These are phyloP conservation scores for Serinus canaria DNA, from an alignment of 2,113 vertebrate species.

Conservation along the genomic window DNA sequence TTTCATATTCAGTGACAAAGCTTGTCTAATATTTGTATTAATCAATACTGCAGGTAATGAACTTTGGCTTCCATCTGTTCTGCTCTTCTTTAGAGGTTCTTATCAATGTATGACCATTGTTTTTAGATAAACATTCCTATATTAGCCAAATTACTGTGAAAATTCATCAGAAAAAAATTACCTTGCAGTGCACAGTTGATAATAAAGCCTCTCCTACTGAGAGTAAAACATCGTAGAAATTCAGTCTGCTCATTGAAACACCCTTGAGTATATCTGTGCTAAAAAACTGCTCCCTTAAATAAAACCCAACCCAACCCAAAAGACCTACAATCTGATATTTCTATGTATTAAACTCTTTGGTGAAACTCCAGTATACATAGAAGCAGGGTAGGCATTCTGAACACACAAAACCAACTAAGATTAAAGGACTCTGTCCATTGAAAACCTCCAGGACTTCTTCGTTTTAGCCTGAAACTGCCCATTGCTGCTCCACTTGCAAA, in stretches of 20 bases:
- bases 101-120: background rate
- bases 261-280: background rate
- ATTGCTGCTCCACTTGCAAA: background rate
- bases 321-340: background rate
- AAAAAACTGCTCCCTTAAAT: background rate
- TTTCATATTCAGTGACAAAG: background rate
- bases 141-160: background rate
- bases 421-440: background rate
- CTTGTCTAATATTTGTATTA: background rate
- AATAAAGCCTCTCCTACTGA: background rate
- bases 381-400: background rate
- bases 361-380: background rate
- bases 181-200: background rate
- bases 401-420: accelerated
- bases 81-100: background rate
- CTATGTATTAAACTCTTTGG: background rate
- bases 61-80: background rate
- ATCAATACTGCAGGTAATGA: background rate
- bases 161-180: background rate
- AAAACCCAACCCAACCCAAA: background rate
- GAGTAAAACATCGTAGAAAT: background rate
- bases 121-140: background rate
- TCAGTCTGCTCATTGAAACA: background rate
- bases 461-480: background rate
- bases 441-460: background rate